Evolutionary conservation across 2,113 vertebrate genomes (phyloP).

Genomic region (Cepphus grylle): DNA sequence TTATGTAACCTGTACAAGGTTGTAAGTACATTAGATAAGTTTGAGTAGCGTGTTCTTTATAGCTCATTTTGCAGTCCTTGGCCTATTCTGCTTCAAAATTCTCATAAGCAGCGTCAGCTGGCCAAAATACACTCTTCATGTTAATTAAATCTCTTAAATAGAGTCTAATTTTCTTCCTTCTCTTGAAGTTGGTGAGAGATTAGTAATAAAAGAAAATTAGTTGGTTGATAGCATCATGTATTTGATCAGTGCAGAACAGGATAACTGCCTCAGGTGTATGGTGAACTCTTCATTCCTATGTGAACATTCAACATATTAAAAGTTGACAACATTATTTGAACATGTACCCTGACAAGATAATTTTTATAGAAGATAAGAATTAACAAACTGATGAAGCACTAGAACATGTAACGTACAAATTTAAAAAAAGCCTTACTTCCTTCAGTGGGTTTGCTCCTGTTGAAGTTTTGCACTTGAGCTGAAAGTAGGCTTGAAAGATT

Average conservation of each 20-base stretch:
- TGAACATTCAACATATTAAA: neutral
- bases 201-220: slow-evolving; percentile 32
- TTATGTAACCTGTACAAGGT: neutral
- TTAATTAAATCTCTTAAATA: slow-evolving; percentile 30
- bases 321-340: neutral
- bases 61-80: neutral
- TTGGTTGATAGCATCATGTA: neutral
- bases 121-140: neutral
- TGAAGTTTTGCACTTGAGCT: neutral
- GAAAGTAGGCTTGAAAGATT: neutral
- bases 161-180: neutral
- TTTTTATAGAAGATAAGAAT: neutral
- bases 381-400: neutral
- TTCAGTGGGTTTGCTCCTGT: neutral
- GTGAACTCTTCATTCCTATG: neutral
- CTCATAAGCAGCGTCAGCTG: neutral
- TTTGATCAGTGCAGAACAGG: neutral
- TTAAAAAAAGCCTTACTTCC: neutral
- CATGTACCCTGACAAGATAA: neutral
- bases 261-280: neutral
- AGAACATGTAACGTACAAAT: neutral
- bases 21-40: neutral
- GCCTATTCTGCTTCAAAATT: neutral
- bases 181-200: slow-evolving; percentile 24
- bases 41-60: neutral